Percentiles rank a stretch among this genome's conserved stretches.
phyloP scores from a whole-genome alignment of 2,888 invertebrate species.

The Ypsolopha sequella region DNA sequence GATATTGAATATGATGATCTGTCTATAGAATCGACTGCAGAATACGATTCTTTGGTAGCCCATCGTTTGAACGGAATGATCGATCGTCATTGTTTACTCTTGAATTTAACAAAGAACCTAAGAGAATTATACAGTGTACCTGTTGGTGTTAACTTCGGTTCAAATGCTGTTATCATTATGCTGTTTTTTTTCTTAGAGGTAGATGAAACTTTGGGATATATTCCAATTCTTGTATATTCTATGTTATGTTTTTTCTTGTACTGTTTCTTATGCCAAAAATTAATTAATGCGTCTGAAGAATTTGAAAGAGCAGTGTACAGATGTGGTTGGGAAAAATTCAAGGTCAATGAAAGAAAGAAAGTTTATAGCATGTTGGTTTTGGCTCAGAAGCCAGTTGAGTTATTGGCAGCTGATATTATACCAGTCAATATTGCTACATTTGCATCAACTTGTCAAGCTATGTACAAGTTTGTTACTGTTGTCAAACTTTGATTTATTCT shows the following conservation, averaged over 20 bases:
- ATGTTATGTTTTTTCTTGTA: slow-evolving; percentile 47
- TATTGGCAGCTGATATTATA: slow-evolving; percentile 48
- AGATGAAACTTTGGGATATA: slow-evolving; percentile 34
- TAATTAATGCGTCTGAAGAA: slow-evolving; percentile 39
- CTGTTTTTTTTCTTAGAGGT: slow-evolving; percentile 40
- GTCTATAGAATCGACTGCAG: background rate
- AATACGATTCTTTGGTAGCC: slow-evolving; percentile 16
- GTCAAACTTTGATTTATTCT: slow-evolving; percentile 33
- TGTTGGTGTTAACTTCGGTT: slow-evolving; percentile 41
- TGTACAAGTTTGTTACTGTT: slow-evolving; percentile 53
- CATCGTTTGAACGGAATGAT: slow-evolving; percentile 27
- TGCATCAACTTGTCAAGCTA: slow-evolving; percentile 39
- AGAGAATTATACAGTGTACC: slow-evolving; percentile 41
- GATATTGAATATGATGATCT: background rate
- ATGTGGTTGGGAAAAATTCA: slow-evolving; percentile 56
- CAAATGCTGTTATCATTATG: slow-evolving; percentile 40
- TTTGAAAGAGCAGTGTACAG: slow-evolving; percentile 44
- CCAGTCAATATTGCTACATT: slow-evolving; percentile 56
- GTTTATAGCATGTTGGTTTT: slow-evolving; percentile 37
- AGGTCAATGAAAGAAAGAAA: slow-evolving; percentile 30
- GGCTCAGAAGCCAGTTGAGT: slow-evolving; percentile 38
- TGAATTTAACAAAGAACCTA: slow-evolving; percentile 29
- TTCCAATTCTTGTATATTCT: slow-evolving; percentile 40
- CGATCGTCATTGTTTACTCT: slow-evolving; percentile 27
- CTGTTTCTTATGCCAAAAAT: slow-evolving; percentile 43